Percentiles rank a stretch among this genome's conserved stretches.
These are phyloP conservation scores for Cryptocephalus primarius DNA, from an alignment of 2,888 invertebrate species.

Conservation along the genomic window DNA sequence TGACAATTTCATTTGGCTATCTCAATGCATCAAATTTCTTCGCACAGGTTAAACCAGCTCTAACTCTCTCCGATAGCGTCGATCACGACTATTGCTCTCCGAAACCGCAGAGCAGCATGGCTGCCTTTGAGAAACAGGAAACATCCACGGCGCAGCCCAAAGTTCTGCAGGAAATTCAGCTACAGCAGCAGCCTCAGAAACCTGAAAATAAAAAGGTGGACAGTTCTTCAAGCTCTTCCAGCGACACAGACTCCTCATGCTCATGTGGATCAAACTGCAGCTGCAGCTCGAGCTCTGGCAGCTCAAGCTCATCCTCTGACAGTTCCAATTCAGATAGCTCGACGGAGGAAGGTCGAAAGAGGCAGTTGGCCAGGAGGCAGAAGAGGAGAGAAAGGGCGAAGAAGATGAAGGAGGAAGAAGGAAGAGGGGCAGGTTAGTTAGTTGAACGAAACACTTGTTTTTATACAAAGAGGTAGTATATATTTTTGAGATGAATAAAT, in stretches of 20 bases:
- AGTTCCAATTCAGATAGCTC: constrained; percentile 50
- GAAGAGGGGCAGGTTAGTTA: constrained; percentile 26
- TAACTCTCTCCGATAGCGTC: constrained; percentile 28
- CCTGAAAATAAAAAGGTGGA: constrained; percentile 38
- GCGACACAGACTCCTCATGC: constrained; percentile 67
- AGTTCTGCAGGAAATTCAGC: not conserved
- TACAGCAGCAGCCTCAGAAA: constrained; percentile 7
- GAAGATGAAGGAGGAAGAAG: constrained; percentile 21
- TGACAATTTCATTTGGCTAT: no score
- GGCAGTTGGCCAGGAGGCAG: constrained; percentile 37
- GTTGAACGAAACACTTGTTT: no score
- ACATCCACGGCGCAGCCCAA: not conserved
- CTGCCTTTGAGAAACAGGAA: not conserved
- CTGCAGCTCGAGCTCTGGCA: constrained; percentile 60
- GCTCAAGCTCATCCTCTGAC: constrained; percentile 37
- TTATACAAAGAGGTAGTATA: no score
- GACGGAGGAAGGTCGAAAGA: constrained; percentile 42
- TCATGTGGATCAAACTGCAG: constrained; percentile 78
- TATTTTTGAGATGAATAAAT: no score
- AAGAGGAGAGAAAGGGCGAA: constrained; percentile 31
- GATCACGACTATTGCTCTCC: constrained; percentile 38
- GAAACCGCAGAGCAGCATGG: constrained; percentile 8
- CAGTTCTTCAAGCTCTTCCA: constrained; percentile 67
- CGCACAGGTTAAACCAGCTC: constrained; percentile 26
- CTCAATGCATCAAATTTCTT: no score